Base-by-base conservation (phyloP, 2,113 vertebrate species). In the Pomatostomus ruficeps region DNA sequence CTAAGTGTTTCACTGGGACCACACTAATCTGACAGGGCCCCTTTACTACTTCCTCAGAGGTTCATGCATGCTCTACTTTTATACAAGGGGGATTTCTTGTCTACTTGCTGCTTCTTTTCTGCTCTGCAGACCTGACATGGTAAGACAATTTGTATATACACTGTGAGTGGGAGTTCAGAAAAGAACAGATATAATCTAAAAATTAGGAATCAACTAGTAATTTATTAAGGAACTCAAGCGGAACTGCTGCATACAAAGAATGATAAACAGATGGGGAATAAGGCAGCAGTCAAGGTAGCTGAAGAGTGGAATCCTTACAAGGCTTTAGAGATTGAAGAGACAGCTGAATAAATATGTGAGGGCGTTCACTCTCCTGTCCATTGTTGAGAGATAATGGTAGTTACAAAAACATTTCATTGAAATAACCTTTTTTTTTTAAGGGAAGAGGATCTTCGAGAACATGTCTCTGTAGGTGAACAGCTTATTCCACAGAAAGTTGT, bases 141-240 rank as follows among this genome's bases (percentile, higher is more conserved):
- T 93, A 83, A 88, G 87, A 86, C 23, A 22, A 87, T 92, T 95
- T 89, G 72, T 96, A 46, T 76, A 96, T 89, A 92, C 66, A 43
- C 73, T 77, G 4, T 55, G 91, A 90, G 91, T 94, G 85, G 85
- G 93, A 93, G 86, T 94, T 96, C 73, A 92, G 63, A 87, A 95
- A 96, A 96, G 92, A 94, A 71, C 79, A 91, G 95, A 79, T 91
- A 85, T 91, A 96, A 94, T 95, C 91, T 96, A 87, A 94, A 94
- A 94, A 97, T 96, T 96, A 96, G 80, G 83, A 93, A 89, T 94
- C 92, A 86, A 89, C 72, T 91, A 89, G 87, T 84, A 96, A 96
- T 95, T 96, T 95, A 94, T 97, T 97, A 96, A 82, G 91, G 91
- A 96, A 61, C 82, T 94, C 75, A 85, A 91, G 94, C 0, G 1